A percentile compares a stretch with the other conserved stretches of the same genome.
Conservation (phyloP, 64 coral and sea anemone species). For the Montipora efflorescens region DNA sequence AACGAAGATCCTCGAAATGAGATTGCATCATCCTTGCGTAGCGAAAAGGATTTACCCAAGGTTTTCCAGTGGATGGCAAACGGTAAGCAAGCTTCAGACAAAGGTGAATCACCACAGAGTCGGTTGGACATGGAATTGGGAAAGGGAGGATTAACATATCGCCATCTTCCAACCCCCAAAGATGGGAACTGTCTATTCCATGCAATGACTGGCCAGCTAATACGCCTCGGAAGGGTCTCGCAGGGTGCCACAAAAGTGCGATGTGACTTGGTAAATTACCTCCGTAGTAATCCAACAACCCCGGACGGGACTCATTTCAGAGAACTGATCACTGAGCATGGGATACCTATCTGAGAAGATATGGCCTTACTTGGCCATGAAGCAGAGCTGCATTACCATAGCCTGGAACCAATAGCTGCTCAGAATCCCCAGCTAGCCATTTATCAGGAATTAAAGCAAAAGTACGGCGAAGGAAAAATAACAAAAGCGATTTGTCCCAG, state of each 20-base stretch:
- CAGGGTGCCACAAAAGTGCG: too few species aligned
- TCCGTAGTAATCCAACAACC: too few species aligned
- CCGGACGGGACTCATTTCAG: neutral
- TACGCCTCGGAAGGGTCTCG: neutral
- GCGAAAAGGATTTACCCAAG: neutral
- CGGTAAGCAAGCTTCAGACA: neutral
- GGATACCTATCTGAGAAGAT: neutral
- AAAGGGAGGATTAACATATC: neutral
- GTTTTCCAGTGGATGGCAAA: neutral
- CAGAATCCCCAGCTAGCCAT: too few species aligned
- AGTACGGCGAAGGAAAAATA: too few species aligned
- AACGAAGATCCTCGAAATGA: neutral
- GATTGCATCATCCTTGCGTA: neutral
- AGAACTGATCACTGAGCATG: neutral
- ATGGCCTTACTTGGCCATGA: neutral
- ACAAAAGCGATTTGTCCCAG: too few species aligned
- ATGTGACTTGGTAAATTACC: too few species aligned
- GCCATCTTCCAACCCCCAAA: neutral
- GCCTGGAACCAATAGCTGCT: too few species aligned
- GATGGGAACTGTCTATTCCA: conserved; percentile 39
- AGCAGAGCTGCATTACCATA: too few species aligned
- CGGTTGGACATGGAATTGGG: neutral
- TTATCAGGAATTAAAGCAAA: too few species aligned
- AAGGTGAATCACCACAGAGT: neutral
- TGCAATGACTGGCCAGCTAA: conserved; percentile 14